Evolutionary conservation across 1,140 invertebrate species (phyloP).

Genomic region (Uloborus diversus): DNA sequence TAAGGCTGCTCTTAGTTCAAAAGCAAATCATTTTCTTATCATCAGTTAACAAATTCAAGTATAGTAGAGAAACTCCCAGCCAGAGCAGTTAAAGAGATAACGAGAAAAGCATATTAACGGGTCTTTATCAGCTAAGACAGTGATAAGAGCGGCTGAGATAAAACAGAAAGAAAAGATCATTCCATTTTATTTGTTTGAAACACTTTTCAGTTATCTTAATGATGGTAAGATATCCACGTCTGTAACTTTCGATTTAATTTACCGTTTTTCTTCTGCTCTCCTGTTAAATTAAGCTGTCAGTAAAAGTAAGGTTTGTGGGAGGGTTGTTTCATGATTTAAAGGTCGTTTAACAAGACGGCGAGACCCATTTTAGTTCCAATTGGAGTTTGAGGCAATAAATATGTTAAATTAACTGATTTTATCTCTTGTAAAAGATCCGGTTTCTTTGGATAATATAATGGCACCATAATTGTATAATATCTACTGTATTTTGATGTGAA

Average conservation of each 20-base stretch:
- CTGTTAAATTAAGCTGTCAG: conserved; percentile 19
- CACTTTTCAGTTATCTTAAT: conserved; percentile 29
- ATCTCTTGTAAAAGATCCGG: neutral
- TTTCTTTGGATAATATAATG: too few relatives aligned
- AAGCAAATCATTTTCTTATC: too few relatives aligned
- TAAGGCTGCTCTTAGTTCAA: too few relatives aligned
- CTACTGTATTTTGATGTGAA: too few relatives aligned
- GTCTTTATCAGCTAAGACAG: conserved; percentile 12
- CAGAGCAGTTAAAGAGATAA: too few relatives aligned
- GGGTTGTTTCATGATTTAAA: conserved; percentile 13
- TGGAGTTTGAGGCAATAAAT: neutral
- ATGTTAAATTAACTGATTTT: neutral
- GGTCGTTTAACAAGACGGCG: conserved; percentile 8
- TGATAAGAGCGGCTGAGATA: neutral
- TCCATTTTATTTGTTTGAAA: conserved; percentile 8
- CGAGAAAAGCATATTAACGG: too few relatives aligned
- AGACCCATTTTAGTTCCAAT: conserved; percentile 6
- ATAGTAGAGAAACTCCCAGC: too few relatives aligned
- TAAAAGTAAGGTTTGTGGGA: neutral
- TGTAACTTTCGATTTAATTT: conserved; percentile 27
- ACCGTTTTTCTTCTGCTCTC: conserved; percentile 5
- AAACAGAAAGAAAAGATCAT: neutral
- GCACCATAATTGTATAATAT: too few relatives aligned
- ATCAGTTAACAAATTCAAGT: too few relatives aligned
- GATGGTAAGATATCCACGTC: neutral